Evolutionary conservation across 2,797 vertebrate genomes (phyloP).

Genomic region (Hipposideros larvatus): DNA sequence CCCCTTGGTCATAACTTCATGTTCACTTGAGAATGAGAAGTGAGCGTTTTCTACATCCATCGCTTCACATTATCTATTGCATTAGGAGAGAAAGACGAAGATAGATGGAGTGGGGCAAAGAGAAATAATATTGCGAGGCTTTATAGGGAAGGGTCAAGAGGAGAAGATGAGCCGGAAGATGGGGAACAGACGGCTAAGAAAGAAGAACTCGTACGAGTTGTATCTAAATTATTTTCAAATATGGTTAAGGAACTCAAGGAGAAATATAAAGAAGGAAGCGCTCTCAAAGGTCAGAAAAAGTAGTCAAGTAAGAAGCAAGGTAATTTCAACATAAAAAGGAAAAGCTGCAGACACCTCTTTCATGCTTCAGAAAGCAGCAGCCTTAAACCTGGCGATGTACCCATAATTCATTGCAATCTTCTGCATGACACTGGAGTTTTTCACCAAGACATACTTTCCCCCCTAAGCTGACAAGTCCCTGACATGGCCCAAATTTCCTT

Average conservation of each 20-base stretch:
- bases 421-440: slow-evolving; percentile 19
- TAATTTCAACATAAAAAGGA: slow-evolving; percentile 81
- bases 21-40: slow-evolving; percentile 38
- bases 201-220: neutral
- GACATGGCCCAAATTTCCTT: slow-evolving; percentile 41
- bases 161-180: neutral
- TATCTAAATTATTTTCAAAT: slow-evolving; percentile 65
- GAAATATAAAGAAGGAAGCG: slow-evolving; percentile 70
- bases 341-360: slow-evolving; percentile 51
- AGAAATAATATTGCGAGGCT: neutral
- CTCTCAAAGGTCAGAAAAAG: slow-evolving; percentile 80
- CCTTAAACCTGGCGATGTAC: slow-evolving; percentile 65
- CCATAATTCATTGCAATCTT: slow-evolving; percentile 63
- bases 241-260: slow-evolving; percentile 75
- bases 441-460: neutral
- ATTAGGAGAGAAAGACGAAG: slow-evolving; percentile 23
- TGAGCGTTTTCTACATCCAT: neutral
- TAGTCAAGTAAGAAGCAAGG: slow-evolving; percentile 83
- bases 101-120: slow-evolving; percentile 39
- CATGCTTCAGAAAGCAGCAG: slow-evolving; percentile 75
- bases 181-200: neutral
- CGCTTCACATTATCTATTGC: neutral
- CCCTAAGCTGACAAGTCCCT: neutral
- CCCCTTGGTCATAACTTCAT: neutral
- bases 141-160: slow-evolving; percentile 66